Evolutionary conservation across 2,888 invertebrate genomes (phyloP).

Genomic region (Tenthredo mesomela): DNA sequence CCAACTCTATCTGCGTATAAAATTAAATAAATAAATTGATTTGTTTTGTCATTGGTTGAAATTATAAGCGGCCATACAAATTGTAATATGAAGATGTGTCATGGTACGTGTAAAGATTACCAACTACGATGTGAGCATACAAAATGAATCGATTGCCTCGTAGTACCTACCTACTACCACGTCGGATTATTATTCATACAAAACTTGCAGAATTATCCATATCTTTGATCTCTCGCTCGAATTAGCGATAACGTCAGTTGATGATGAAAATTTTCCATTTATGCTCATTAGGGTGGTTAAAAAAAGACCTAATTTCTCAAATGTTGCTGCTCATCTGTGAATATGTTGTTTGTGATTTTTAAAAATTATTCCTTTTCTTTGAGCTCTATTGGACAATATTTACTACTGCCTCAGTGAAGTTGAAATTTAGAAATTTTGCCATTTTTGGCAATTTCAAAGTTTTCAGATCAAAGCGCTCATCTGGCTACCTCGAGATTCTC

Average conservation of each 20-base stretch:
- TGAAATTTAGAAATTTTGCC: too few relatives aligned
- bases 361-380: too few relatives aligned
- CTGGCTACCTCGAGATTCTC: too few relatives aligned
- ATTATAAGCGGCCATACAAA: slow-evolving; percentile 26
- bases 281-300: too few relatives aligned
- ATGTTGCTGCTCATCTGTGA: too few relatives aligned
- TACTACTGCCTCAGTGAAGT: too few relatives aligned
- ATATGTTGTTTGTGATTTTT: too few relatives aligned
- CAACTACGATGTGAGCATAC: slow-evolving; percentile 9
- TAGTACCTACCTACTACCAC: background rate
- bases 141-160: slow-evolving; percentile 35
- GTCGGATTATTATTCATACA: background rate
- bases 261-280: too few relatives aligned
- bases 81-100: slow-evolving; percentile 20
- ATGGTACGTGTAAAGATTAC: slow-evolving; percentile 31
- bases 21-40: slow-evolving; percentile 34
- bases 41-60: slow-evolving; percentile 44
- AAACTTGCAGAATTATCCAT: background rate
- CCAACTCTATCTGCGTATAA: background rate
- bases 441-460: too few relatives aligned
- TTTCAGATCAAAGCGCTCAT: too few relatives aligned
- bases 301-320: too few relatives aligned
- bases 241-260: background rate
- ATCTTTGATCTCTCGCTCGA: background rate
- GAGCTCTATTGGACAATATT: too few relatives aligned